These are phyloP conservation scores for Noturus placidus DNA, from an alignment of 2,113 vertebrate species.

Conservation along the genomic window DNA sequence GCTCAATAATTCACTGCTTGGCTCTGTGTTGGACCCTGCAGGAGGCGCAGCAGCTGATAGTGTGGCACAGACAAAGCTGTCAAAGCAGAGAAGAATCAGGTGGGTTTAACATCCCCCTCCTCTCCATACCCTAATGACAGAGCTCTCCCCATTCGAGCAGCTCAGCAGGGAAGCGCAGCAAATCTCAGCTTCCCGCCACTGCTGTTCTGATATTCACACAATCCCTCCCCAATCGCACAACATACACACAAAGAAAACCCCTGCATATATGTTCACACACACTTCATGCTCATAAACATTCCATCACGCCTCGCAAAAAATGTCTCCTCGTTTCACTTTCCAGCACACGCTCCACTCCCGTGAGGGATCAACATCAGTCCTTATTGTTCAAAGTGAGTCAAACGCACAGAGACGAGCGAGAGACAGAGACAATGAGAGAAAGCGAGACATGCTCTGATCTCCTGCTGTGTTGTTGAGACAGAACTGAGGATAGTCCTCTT, in stretches of 20 bases:
- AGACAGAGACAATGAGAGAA: constrained; percentile 14
- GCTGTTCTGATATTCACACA: constrained; percentile 22
- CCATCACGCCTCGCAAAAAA: background rate
- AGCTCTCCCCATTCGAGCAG: constrained; percentile 27
- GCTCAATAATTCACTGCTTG: constrained; percentile 56
- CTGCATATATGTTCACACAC: background rate
- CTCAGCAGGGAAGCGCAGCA: constrained; percentile 44
- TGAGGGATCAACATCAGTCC: constrained; percentile 33
- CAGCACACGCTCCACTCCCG: background rate
- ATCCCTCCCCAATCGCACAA: background rate
- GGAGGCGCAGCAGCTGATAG: constrained; percentile 50
- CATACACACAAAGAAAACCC: constrained; percentile 26
- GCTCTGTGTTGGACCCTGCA: constrained; percentile 46
- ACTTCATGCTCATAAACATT: constrained; percentile 12
- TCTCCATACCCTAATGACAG: constrained; percentile 25
- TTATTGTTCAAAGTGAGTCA: constrained; percentile 44
- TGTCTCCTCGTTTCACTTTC: background rate
- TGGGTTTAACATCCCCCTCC: constrained; percentile 46
- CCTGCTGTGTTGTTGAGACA: constrained; percentile 21
- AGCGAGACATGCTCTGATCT: constrained; percentile 14
- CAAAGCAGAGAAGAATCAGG: constrained; percentile 56
- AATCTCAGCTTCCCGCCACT: constrained; percentile 43
- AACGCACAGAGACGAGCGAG: constrained; percentile 10
- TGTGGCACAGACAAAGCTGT: constrained; percentile 58
- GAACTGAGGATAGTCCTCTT: constrained; percentile 23